These are phyloP conservation scores for Lucifuga dentata DNA, from an alignment of 2,113 vertebrate genomes.

Conservation along the genomic window DNA sequence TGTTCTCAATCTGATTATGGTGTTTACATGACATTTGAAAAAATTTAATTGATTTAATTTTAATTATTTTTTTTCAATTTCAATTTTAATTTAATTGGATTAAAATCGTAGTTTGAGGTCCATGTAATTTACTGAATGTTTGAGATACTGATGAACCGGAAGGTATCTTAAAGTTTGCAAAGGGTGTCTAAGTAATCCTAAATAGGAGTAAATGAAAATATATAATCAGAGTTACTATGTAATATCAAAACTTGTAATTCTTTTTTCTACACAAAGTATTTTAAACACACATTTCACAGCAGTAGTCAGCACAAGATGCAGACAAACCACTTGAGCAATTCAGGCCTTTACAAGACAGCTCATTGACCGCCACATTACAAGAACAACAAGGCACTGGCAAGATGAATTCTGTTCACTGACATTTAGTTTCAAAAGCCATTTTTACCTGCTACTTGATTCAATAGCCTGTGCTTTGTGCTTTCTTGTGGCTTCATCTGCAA, in stretches of 20 bases:
- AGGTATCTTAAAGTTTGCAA: neutral
- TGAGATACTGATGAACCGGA: neutral
- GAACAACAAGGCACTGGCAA: conserved; percentile 32
- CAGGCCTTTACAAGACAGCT: conserved; percentile 25
- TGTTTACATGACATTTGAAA: too few relatives aligned
- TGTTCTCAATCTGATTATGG: too few relatives aligned
- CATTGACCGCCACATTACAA: conserved; percentile 37
- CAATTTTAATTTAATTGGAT: too few relatives aligned
- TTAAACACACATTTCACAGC: conserved; percentile 9
- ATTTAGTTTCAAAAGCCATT: conserved; percentile 63
- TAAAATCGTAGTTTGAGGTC: too few relatives aligned
- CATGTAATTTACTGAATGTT: too few relatives aligned
- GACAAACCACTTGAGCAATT: conserved; percentile 22
- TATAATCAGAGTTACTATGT: too few relatives aligned
- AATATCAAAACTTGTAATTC: too few relatives aligned
- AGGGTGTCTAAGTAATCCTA: neutral
- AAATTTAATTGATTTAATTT: too few relatives aligned
- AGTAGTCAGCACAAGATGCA: neutral
- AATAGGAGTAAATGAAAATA: neutral
- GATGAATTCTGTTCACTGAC: conserved; percentile 60
- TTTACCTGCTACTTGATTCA: conserved; percentile 58
- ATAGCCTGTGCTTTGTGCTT: conserved; percentile 49
- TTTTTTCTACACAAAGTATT: neutral
- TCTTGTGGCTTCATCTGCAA: conserved; percentile 60
- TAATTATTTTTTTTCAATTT: too few relatives aligned